phyloP scores from a whole-genome alignment of 53 echinoderm and acorn worm genomes.

The Echinometra lucunter region DNA sequence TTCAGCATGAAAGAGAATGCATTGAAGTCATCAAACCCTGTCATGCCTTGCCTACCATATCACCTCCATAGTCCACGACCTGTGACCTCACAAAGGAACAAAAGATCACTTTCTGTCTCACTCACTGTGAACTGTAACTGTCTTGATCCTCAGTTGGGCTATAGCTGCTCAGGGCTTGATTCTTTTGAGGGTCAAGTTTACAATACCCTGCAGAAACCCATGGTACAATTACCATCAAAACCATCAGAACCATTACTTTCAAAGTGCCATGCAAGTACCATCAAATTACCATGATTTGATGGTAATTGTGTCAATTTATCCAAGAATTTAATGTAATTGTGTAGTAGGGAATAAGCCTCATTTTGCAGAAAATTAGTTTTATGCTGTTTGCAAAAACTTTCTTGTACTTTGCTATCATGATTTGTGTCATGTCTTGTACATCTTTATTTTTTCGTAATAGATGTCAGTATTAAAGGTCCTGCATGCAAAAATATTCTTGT shows the following conservation, averaged over 20 bases:
- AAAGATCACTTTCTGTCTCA: too few relatives aligned
- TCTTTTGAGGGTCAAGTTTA: too few relatives aligned
- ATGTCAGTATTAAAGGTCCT: not conserved
- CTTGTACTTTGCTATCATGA: not conserved
- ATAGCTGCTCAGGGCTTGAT: too few relatives aligned
- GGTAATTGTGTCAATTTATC: too few relatives aligned
- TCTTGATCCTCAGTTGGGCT: not conserved
- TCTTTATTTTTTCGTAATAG: not conserved
- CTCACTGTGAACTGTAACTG: not conserved
- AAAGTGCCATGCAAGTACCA: too few relatives aligned
- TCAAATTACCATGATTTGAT: too few relatives aligned
- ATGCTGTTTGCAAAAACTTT: not conserved
- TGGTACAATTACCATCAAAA: too few relatives aligned
- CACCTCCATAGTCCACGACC: not conserved
- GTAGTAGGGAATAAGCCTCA: too few relatives aligned
- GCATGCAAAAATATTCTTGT: not conserved
- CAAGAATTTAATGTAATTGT: too few relatives aligned
- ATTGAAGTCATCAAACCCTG: not conserved
- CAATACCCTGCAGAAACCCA: too few relatives aligned
- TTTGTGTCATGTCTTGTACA: not conserved
- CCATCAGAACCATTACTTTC: too few relatives aligned
- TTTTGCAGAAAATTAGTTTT: too few relatives aligned
- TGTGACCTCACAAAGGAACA: not conserved
- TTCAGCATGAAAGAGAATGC: not conserved
- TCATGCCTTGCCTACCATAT: conserved; percentile 35